phyloP scores from a whole-genome alignment of 2,113 vertebrate species.

The Sturnira hondurensis region DNA sequence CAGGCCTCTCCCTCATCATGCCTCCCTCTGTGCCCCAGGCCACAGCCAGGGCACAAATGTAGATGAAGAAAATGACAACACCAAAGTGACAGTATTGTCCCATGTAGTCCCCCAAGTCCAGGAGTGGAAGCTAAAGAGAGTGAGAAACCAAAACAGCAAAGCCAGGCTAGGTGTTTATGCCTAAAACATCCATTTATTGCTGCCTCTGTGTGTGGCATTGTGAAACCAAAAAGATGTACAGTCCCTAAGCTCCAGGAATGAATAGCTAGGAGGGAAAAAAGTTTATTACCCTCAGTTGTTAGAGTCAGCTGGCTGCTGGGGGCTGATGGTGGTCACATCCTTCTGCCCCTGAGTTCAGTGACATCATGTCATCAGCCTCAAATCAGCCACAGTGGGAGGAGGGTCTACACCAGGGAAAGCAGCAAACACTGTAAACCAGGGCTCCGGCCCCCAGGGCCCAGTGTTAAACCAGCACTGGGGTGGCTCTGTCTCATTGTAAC shows the following conservation, averaged over 20 bases:
- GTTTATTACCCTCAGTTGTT: neutral
- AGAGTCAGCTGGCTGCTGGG: neutral
- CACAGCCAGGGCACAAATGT: neutral
- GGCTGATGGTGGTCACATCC: neutral
- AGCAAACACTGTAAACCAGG: no score
- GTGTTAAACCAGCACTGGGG: neutral
- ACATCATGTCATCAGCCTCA: neutral
- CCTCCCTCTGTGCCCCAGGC: neutral
- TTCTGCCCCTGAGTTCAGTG: neutral
- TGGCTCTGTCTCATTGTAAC: no score
- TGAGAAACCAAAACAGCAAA: no score
- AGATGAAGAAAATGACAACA: neutral
- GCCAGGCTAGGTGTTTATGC: no score
- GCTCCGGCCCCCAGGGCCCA: neutral
- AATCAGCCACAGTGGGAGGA: rapidly evolving
- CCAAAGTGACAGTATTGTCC: neutral
- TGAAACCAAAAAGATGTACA: neutral
- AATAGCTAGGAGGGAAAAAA: neutral
- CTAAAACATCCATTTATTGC: neutral
- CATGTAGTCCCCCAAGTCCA: neutral
- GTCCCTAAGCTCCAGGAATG: neutral
- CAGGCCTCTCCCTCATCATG: neutral
- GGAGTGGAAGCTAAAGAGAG: neutral
- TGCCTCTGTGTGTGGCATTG: neutral
- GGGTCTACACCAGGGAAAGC: neutral